A percentile compares a stretch with the other conserved stretches of the same genome.
phyloP scores from a whole-genome alignment of 37 sponge, comb jelly and placozoan species.

The Halisarca cf. caerulea region DNA sequence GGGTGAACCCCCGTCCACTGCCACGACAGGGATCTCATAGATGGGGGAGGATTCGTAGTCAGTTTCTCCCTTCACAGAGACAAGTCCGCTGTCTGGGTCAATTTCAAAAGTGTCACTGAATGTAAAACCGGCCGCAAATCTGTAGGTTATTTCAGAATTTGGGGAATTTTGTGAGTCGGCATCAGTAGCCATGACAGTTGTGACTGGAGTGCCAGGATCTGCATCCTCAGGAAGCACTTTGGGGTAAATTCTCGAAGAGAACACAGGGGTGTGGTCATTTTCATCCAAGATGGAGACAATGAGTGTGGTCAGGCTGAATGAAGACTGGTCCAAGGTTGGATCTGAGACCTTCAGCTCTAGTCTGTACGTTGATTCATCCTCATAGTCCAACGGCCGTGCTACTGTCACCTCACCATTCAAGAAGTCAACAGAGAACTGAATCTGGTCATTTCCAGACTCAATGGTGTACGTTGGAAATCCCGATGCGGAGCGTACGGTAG shows the following conservation, averaged over 20 bases:
- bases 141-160: slow-evolving; percentile 62
- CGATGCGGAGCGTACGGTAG: background rate
- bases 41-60: slow-evolving; percentile 22
- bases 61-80: background rate
- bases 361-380: background rate
- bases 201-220: slow-evolving; percentile 23
- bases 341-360: slow-evolving; percentile 30
- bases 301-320: background rate
- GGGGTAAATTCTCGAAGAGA: slow-evolving; percentile 25
- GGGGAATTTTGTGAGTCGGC: slow-evolving; percentile 30
- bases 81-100: slow-evolving; percentile 25
- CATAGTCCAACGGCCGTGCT: slow-evolving; percentile 63
- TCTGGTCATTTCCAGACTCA: background rate
- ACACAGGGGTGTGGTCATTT: slow-evolving; percentile 55
- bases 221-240: slow-evolving; percentile 47
- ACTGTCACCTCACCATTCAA: slow-evolving; percentile 63
- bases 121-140: background rate
- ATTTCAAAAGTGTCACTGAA: slow-evolving; percentile 29
- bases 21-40: slow-evolving; percentile 34
- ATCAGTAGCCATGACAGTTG: slow-evolving; percentile 42
- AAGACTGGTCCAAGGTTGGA: slow-evolving; percentile 23
- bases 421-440: slow-evolving; percentile 52
- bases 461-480: slow-evolving; percentile 25
- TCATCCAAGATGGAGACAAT: slow-evolving; percentile 29
- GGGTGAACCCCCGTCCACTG: slow-evolving; percentile 28